These are phyloP conservation scores for Willisornis vidua DNA, from an alignment of 2,113 vertebrate genomes.

Conservation along the genomic window DNA sequence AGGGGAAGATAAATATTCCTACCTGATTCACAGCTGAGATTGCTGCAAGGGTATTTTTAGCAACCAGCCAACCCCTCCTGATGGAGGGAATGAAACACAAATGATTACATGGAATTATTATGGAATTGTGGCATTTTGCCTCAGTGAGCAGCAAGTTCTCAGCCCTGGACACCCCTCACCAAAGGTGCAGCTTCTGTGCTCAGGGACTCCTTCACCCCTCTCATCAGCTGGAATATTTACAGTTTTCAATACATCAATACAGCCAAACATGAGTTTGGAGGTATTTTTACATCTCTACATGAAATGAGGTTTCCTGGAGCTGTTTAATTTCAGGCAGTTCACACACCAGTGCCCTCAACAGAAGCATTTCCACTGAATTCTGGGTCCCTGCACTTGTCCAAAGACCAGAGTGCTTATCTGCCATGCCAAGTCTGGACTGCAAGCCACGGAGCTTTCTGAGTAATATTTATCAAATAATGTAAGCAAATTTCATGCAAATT, in stretches of 20 bases:
- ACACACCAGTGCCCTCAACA: not conserved
- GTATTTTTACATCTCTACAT: not conserved
- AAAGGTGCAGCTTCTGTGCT: not conserved
- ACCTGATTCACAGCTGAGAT: slow-evolving; percentile 55
- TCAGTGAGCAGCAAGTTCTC: not conserved
- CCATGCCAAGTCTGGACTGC: not conserved
- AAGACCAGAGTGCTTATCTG: not conserved
- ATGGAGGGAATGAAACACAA: slow-evolving; percentile 2
- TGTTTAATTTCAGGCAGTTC: not conserved
- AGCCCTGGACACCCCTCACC: not conserved
- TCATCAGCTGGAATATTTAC: not conserved
- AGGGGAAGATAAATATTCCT: slow-evolving; percentile 26
- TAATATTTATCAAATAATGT: not conserved
- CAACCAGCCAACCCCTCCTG: not conserved
- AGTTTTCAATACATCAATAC: not conserved
- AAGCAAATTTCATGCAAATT: not conserved
- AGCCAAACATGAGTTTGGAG: not conserved
- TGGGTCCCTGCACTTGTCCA: not conserved
- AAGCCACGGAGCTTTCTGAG: not conserved
- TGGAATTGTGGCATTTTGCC: not conserved
- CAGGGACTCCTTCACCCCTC: not conserved
- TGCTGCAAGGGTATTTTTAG: slow-evolving; percentile 22
- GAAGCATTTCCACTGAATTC: not conserved
- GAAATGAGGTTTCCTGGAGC: not conserved
- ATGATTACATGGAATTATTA: not conserved